A percentile compares a stretch with the other conserved stretches of the same genome.
Evolutionary conservation across 2,113 vertebrate species (phyloP).

Genomic region (Centrocercus urophasianus): DNA sequence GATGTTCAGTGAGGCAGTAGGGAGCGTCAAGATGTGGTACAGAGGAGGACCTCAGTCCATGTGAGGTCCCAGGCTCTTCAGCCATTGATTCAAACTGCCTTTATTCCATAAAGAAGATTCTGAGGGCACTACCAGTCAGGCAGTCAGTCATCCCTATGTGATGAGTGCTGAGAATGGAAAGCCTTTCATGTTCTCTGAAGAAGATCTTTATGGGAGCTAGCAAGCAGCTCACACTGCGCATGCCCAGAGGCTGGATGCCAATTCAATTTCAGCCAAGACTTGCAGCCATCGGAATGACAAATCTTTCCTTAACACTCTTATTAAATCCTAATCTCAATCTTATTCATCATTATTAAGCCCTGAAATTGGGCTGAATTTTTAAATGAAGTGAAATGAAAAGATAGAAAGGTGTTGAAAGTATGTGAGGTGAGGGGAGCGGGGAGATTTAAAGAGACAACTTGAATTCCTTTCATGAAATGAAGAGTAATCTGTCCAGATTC

Average conservation of each 20-base stretch:
- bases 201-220: background rate
- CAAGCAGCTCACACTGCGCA: background rate
- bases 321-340: slow-evolving; percentile 81
- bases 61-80: background rate
- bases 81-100: background rate
- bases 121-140: background rate
- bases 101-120: background rate
- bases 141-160: background rate
- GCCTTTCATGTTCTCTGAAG: background rate
- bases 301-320: slow-evolving; percentile 79
- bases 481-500: slow-evolving; percentile 41
- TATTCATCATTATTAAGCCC: slow-evolving; percentile 83
- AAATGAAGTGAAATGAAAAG: slow-evolving; percentile 77
- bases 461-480: slow-evolving; percentile 28
- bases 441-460: slow-evolving; percentile 70
- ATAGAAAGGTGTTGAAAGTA: slow-evolving; percentile 23
- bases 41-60: fast-evolving
- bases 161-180: background rate
- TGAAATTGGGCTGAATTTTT: slow-evolving; percentile 79
- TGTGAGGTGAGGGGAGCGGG: background rate
- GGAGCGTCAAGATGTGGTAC: background rate
- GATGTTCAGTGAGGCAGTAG: background rate
- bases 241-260: slow-evolving; percentile 48
- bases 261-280: slow-evolving; percentile 69
- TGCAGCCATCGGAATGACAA: slow-evolving; percentile 73